Percentiles rank a stretch among this genome's conserved stretches.
Conservation (phyloP, 2,888 invertebrate species). For the Leptothorax acervorum region DNA sequence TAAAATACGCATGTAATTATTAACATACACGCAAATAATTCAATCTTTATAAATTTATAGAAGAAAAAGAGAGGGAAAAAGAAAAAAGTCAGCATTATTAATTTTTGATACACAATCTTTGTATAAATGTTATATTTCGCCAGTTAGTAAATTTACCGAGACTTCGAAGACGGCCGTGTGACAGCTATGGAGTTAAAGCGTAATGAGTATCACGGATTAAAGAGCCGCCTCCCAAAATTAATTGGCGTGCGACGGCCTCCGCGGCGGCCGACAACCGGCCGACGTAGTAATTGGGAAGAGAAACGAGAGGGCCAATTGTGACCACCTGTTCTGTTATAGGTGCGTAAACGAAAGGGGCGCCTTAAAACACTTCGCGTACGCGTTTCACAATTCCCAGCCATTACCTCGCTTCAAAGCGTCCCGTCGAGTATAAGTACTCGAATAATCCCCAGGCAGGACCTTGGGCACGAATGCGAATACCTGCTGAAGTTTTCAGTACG, state of each 20-base stretch:
- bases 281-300: slow-evolving; percentile 49
- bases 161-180: slow-evolving; percentile 25
- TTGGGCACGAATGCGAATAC: background rate
- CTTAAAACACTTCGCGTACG: slow-evolving; percentile 49
- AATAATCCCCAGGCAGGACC: slow-evolving; percentile 23
- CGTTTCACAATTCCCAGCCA: slow-evolving; percentile 43
- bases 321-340: slow-evolving; percentile 51
- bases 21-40: background rate
- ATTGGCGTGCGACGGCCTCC: slow-evolving; percentile 41
- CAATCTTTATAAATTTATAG: background rate
- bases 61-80: background rate
- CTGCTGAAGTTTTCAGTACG: background rate
- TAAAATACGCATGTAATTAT: background rate
- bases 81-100: background rate
- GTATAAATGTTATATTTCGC: slow-evolving; percentile 3
- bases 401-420: slow-evolving; percentile 38
- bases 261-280: slow-evolving; percentile 28
- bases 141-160: slow-evolving; percentile 8
- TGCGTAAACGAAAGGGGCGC: slow-evolving; percentile 48
- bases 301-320: slow-evolving; percentile 48
- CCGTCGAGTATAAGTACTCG: slow-evolving; percentile 46
- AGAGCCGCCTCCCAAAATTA: slow-evolving; percentile 39
- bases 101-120: background rate
- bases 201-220: slow-evolving; percentile 48
- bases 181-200: slow-evolving; percentile 35